A percentile compares a stretch with the other conserved stretches of the same genome.
Evolutionary conservation across 2,888 invertebrate species (phyloP).

Genomic region (Gari tellinella): DNA sequence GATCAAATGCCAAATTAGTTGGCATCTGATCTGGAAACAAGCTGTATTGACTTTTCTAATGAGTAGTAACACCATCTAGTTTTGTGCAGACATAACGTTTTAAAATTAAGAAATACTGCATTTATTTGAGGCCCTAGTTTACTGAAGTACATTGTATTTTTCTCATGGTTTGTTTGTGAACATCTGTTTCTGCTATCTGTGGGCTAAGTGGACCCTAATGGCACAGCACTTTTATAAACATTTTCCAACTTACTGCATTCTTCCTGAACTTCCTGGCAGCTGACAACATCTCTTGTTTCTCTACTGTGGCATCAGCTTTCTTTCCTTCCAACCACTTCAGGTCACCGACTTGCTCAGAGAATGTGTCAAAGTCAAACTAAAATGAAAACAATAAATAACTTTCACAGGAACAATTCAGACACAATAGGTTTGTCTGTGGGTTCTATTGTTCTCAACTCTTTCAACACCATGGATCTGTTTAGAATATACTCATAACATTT

Average conservation of each 20-base stretch:
- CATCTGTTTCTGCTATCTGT: too few species aligned
- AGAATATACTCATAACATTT: too few species aligned
- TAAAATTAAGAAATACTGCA: neutral
- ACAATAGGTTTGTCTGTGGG: too few species aligned
- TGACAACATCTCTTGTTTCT: conserved; percentile 49
- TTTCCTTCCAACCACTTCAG: conserved; percentile 93
- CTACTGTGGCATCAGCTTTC: conserved; percentile 65
- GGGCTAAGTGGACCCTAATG: too few species aligned
- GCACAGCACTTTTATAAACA: too few species aligned
- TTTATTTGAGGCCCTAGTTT: neutral
- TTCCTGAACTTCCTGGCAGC: conserved; percentile 54
- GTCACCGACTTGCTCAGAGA: conserved; percentile 87
- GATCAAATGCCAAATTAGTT: too few species aligned
- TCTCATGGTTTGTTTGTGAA: neutral
- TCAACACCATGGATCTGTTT: too few species aligned
- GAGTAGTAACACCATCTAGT: too few species aligned
- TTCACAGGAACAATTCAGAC: too few species aligned
- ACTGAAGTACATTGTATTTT: neutral
- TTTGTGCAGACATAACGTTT: neutral
- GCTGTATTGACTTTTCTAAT: too few species aligned
- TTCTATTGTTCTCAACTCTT: too few species aligned
- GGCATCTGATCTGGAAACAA: too few species aligned
- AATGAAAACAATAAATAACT: conserved; percentile 34
- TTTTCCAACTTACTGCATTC: conserved; percentile 33
- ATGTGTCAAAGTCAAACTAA: conserved; percentile 83